Percentiles rank a stretch among this genome's conserved stretches.
Conservation (phyloP, 1,140 invertebrate genomes). For the Zaprionus inermis region DNA sequence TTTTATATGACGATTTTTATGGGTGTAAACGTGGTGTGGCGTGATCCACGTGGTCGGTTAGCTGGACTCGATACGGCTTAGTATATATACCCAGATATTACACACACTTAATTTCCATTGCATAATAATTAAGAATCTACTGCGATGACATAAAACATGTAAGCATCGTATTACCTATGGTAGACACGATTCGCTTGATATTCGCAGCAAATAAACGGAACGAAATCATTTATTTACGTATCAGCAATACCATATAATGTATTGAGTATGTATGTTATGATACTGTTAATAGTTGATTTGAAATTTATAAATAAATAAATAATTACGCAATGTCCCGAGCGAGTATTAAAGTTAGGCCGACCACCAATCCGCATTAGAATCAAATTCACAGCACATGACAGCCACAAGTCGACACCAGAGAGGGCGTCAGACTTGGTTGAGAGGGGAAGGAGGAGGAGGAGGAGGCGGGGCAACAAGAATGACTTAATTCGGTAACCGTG, state of each 20-base stretch:
- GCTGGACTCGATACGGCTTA: not conserved
- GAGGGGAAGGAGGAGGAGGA: not conserved
- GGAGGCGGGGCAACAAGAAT: constrained; percentile 47
- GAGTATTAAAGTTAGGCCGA: no score
- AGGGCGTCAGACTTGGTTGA: not conserved
- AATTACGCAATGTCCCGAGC: no score
- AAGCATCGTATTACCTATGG: constrained; percentile 4
- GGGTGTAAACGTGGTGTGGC: constrained; percentile 14
- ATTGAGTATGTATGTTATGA: not conserved
- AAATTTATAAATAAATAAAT: no score
- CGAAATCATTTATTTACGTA: constrained; percentile 6
- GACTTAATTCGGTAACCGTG: constrained; percentile 72
- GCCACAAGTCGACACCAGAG: constrained; percentile 36
- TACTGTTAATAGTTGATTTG: not conserved
- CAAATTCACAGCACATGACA: constrained; percentile 52
- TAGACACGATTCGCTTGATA: not conserved
- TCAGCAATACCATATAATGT: constrained; percentile 9
- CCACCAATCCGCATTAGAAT: constrained; percentile 65
- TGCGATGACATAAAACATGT: no score
- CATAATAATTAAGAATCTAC: constrained; percentile 3
- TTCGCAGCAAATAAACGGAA: not conserved
- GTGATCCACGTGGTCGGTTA: constrained; percentile 19
- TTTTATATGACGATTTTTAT: constrained; percentile 32
- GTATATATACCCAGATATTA: not conserved
- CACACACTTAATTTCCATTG: not conserved